Evolutionary conservation across 2,797 vertebrate species (phyloP).

Genomic region (Chanos chanos): DNA sequence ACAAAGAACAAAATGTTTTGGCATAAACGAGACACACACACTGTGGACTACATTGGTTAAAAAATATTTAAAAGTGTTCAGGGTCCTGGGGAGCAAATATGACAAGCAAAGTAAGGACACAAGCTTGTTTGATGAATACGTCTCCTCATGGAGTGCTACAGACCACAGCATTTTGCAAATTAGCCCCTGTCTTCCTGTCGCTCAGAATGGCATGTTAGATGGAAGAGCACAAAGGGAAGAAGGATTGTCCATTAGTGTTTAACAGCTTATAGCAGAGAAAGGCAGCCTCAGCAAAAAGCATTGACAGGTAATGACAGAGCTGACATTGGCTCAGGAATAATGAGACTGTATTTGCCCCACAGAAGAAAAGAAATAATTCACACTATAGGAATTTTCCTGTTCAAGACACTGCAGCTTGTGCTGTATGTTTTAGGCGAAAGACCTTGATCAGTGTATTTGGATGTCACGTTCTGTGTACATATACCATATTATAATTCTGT

Average conservation of each 20-base stretch:
- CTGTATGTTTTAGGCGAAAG: no score
- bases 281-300: conserved; percentile 59
- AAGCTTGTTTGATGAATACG: conserved; percentile 56
- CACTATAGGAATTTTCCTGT: conserved; percentile 25
- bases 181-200: conserved; percentile 50
- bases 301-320: conserved; percentile 55
- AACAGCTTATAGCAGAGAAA: conserved; percentile 46
- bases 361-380: conserved; percentile 50
- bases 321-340: conserved; percentile 54
- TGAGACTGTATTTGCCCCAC: conserved; percentile 46
- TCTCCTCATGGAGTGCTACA: conserved; percentile 45
- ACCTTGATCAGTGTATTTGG: no score
- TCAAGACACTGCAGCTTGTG: neutral
- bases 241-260: conserved; percentile 61
- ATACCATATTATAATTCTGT: no score
- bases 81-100: conserved; percentile 43
- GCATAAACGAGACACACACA: neutral
- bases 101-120: conserved; percentile 51
- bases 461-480: no score
- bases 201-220: conserved; percentile 52
- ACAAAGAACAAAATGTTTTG: neutral
- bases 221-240: conserved; percentile 48
- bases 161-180: conserved; percentile 57
- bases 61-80: conserved; percentile 22
- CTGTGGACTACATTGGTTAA: neutral